Evolutionary conservation across 2,888 invertebrate species (phyloP), one percentile per base, ranked within the genome.

Genomic region (Chorisops tibialis): DNA sequence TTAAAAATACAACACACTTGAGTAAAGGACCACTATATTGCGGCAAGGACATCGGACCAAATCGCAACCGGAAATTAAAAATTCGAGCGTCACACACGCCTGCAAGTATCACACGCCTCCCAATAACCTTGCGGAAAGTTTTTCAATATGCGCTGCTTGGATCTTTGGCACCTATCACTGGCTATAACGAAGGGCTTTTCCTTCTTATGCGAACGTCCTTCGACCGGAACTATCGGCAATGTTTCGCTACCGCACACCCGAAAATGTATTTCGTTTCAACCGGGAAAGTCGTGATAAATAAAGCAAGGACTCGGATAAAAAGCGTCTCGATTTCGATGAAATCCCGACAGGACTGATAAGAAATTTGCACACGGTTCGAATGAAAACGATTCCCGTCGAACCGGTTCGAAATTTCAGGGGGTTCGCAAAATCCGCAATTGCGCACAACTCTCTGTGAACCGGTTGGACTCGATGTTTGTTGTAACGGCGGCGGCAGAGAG

Each of bases 261-360:
- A 30, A 30, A 30, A 5, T n/a, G n/a, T 7, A 30, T 30, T 9
- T 30, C 30, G 30, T 2, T 2, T 9, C 7, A 30, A 30, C 1
- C n/a, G n/a, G n/a, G 30, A 2, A 30, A 30, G 30, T 30, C 5
- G 30, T n/a, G n/a, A n/a, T 5, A 30, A 30, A 9, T 30, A 9
- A 30, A 9, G 30, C 3, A 9, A 30, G 30, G 30, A 9, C 30
- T 7, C 9, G 30, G 30, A 30, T 30, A 1, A 30, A n/a, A n/a
- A n/a, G n/a, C 56, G 56, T 56, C 56, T 43, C 43, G 56, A 56
- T 56, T 56, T 56, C 56, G 30, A 30, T 22, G 56, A 56, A 56
- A 56, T 35, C 56, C 45, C 39, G 56, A 56, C 43, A 30, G 35
- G 45, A 56, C 56, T 56, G 56, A 56, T 56, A 45, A 56, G 56